A percentile compares a stretch with the other conserved stretches of the same genome.
Evolutionary conservation across 2,888 invertebrate genomes (phyloP).

Genomic region (Acholoe squamosa): DNA sequence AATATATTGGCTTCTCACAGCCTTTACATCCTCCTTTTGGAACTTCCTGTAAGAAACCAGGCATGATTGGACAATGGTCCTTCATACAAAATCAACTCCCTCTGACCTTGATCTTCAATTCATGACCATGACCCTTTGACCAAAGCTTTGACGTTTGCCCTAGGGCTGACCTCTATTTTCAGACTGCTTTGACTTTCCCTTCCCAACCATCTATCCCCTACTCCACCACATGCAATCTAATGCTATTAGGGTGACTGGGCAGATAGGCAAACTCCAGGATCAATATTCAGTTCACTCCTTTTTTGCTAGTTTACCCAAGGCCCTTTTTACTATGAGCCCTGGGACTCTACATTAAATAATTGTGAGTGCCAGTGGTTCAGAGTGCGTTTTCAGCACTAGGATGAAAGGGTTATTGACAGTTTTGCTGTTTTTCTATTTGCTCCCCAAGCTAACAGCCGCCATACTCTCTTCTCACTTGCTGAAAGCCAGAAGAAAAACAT

Average conservation of each 20-base stretch:
- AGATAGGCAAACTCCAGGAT: background rate
- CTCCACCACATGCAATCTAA: background rate
- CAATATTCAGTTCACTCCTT: slow-evolving; percentile 13
- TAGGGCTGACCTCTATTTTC: background rate
- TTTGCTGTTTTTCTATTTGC: background rate
- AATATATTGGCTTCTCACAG: background rate
- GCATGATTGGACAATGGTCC: background rate
- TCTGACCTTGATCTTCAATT: background rate
- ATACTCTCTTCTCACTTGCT: no score
- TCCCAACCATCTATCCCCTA: background rate
- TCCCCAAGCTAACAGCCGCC: no score
- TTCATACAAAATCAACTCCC: background rate
- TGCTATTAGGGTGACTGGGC: background rate
- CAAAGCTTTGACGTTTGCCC: background rate
- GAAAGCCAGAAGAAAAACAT: background rate
- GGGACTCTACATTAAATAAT: background rate
- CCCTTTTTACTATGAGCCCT: background rate
- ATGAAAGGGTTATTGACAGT: background rate
- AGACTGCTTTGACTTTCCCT: background rate
- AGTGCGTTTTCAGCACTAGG: background rate
- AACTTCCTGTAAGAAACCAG: slow-evolving; percentile 7
- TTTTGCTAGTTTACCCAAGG: background rate
- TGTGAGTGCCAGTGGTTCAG: slow-evolving; percentile 17
- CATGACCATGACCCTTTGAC: background rate
- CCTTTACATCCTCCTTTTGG: background rate